phyloP scores from a whole-genome alignment of 1,140 invertebrate species.

The Oncopeltus fasciatus region DNA sequence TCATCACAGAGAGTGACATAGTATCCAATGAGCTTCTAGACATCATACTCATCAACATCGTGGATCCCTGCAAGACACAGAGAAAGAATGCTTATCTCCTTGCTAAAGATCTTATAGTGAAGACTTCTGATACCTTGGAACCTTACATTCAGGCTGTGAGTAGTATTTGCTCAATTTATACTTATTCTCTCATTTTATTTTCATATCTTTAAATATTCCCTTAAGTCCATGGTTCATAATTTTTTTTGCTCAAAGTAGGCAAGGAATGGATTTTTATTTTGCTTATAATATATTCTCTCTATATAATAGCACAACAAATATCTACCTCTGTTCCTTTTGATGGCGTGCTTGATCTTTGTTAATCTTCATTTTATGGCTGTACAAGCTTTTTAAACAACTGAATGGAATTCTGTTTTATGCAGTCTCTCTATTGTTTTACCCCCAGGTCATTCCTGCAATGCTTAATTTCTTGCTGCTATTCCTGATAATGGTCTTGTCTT shows the following conservation, averaged over 20 bases:
- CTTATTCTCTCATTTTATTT: background rate
- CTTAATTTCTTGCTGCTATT: no score
- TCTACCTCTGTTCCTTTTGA: no score
- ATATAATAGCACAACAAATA: no score
- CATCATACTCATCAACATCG: constrained; percentile 85
- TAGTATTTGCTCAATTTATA: no score
- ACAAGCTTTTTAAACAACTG: no score
- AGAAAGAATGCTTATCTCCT: constrained; percentile 80
- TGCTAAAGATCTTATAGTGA: constrained; percentile 80
- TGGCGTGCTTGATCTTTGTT: no score
- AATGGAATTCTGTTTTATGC: no score
- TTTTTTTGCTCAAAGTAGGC: background rate
- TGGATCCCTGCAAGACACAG: constrained; percentile 86
- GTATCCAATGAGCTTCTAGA: constrained; percentile 87
- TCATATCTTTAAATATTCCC: background rate
- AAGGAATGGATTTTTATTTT: background rate
- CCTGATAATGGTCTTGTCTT: no score
- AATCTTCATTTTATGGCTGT: no score
- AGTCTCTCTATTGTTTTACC: no score
- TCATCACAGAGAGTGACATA: constrained; percentile 89
- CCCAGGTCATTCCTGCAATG: no score
- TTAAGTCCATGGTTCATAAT: no score
- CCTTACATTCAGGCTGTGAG: constrained; percentile 85
- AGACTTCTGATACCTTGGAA: constrained; percentile 81
- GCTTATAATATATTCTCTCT: background rate